Base-by-base conservation (phyloP, 2,888 invertebrate species). In the Myopa testacea region DNA sequence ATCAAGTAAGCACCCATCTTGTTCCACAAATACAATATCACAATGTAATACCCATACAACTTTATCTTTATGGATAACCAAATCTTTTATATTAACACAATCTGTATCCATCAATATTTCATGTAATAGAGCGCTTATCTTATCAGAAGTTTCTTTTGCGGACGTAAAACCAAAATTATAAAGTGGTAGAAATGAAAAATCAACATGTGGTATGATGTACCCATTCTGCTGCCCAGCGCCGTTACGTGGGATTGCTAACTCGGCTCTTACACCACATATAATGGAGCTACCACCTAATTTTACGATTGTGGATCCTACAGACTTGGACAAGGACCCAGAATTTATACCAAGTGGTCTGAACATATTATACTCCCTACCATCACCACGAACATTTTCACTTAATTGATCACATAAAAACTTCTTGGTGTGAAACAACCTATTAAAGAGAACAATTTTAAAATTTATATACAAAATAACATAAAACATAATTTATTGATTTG, bases 1-100 rank as follows among this genome's bases (percentile, higher is more conserved):
- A 65, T 74, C 74, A 12, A 74, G n/a, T 10, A 65, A 14, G 63
- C 74, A 65, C 2, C 74, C 74, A 63, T 74, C 74, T 8, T 74
- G 50, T 7, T 74, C 74, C n/a, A 74, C 10, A 52, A 45, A 74
- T 50, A 74, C 45, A 52, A 74, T 10, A 52, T 74, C 65, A 34
- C 63, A 74, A 65, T 74, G 38, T 10, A 74, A 26, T 34, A 38
- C 65, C 74, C 74, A 74, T 34, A 74, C 74, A 4, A 74, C 38
- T 16, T 52, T 74, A 6, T 50, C 63, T 19, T 52, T 65, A n/a
- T 74, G 74, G 63, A 74, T 65, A 65, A 63, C 52, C 26, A 74
- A 52, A n/a, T 74, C 37, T 52, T 74, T 26, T 45, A 65, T 16
- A 7, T 74, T 52, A 55, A 74, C 50, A 52, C 37, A 74, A 12